Conservation (phyloP, 2,113 vertebrate genomes). For the Dicentrarchus labrax region DNA sequence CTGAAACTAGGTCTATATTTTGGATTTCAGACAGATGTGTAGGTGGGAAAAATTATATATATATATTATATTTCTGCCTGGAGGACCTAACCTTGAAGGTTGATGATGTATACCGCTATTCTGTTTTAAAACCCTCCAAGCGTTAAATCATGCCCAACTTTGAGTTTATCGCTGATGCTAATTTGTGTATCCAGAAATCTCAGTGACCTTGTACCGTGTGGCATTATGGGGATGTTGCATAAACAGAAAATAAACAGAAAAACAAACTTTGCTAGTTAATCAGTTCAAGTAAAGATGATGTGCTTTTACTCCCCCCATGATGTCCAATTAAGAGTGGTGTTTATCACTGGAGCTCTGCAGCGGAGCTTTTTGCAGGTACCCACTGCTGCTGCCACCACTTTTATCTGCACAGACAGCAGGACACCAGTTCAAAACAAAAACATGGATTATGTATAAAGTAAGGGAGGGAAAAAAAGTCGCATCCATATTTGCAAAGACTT, state of each 20-base stretch:
- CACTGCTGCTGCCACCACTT: constrained; percentile 66
- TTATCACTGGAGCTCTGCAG: constrained; percentile 69
- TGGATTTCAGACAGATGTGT: constrained; percentile 63
- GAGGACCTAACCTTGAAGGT: constrained; percentile 70
- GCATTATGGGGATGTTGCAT: constrained; percentile 39
- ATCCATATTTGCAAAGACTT: constrained; percentile 69
- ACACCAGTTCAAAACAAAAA: constrained; percentile 78
- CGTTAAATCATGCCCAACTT: constrained; percentile 48
- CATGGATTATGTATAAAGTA: constrained; percentile 68
- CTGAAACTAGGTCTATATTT: constrained; percentile 62
- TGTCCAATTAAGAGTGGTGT: constrained; percentile 79
- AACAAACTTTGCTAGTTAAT: constrained; percentile 77
- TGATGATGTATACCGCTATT: constrained; percentile 52
- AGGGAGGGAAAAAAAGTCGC: constrained; percentile 15
- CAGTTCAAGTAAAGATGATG: constrained; percentile 70
- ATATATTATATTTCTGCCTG: constrained; percentile 62
- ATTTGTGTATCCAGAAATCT: constrained; percentile 65
- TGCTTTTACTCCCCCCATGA: constrained; percentile 71
- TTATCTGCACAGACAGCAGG: constrained; percentile 76
- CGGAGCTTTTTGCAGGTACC: constrained; percentile 71
- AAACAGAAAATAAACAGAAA: constrained; percentile 64
- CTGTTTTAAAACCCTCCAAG: constrained; percentile 43
- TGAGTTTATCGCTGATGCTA: constrained; percentile 56
- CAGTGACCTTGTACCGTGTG: constrained; percentile 56
- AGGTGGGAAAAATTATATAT: constrained; percentile 48